Evolutionary conservation across 2,797 vertebrate genomes (phyloP).

Genomic region (Sebastes goodei): DNA sequence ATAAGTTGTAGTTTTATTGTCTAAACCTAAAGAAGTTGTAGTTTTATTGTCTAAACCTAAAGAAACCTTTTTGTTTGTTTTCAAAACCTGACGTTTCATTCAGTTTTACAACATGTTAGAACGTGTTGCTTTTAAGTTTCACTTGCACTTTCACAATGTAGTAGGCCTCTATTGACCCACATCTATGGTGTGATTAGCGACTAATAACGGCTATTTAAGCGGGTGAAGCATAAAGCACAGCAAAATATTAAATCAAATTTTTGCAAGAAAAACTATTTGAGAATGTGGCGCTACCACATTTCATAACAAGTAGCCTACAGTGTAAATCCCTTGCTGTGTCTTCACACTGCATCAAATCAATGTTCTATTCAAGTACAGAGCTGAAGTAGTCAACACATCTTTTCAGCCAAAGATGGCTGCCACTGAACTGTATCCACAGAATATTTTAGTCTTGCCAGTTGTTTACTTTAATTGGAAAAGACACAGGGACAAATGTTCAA

Average conservation of each 20-base stretch:
- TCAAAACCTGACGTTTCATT: no score
- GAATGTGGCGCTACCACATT: not conserved
- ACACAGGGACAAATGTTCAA: not conserved
- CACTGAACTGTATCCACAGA: not conserved
- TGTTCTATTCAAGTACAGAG: not conserved
- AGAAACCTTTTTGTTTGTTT: no score
- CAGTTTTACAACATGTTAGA: no score
- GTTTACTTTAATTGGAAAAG: not conserved
- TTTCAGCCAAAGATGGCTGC: not conserved
- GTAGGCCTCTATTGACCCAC: no score
- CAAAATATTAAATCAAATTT: not conserved
- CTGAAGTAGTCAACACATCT: not conserved
- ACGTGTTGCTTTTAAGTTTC: no score
- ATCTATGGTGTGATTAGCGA: no score
- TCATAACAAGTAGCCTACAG: not conserved
- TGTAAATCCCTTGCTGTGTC: not conserved
- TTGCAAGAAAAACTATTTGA: not conserved
- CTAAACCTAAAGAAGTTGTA: no score
- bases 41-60: no score
- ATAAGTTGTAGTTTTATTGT: no score
- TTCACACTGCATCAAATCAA: not conserved
- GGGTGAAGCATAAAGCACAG: not conserved
- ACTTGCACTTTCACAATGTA: no score
- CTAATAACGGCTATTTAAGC: rapidly evolving
- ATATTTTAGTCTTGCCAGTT: not conserved